Conservation (phyloP, 37 sponge, comb jelly and placozoan species). For the Halichondria panicea region DNA sequence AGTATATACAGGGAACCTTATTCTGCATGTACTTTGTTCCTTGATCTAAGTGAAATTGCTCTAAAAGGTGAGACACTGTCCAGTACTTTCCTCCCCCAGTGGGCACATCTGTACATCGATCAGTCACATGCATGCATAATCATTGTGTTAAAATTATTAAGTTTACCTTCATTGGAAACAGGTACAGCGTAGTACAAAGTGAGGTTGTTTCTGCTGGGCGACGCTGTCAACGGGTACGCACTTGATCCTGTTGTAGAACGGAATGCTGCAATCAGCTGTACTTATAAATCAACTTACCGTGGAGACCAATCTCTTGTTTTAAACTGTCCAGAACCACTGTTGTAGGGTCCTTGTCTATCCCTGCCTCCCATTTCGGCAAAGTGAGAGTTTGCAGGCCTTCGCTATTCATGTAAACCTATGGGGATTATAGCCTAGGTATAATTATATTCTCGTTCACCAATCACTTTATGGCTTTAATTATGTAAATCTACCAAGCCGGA, state of each 20-base stretch:
- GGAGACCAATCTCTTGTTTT: constrained; percentile 31
- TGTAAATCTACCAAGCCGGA: no score
- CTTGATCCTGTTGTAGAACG: background rate
- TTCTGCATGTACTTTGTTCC: no score
- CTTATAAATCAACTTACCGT: constrained; percentile 31
- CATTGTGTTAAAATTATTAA: background rate
- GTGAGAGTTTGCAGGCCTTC: no score
- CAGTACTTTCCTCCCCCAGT: background rate
- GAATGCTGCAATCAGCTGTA: background rate
- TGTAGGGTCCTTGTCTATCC: constrained; percentile 36
- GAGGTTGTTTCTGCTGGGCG: no score
- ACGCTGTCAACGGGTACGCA: background rate
- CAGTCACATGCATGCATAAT: background rate
- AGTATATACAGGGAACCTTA: background rate
- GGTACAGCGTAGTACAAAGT: constrained; percentile 57
- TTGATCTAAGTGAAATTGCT: background rate
- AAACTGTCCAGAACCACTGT: constrained; percentile 34
- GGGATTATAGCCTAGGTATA: no score
- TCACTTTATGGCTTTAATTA: no score
- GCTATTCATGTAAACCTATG: no score
- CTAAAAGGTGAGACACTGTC: no score
- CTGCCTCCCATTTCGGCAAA: constrained; percentile 34
- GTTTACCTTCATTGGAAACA: constrained; percentile 36
- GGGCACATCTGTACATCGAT: background rate
- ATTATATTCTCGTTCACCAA: no score